A percentile compares a stretch with the other conserved stretches of the same genome.
Evolutionary conservation across 2,797 vertebrate species (phyloP).

Genomic region (Pitangus sulphuratus): DNA sequence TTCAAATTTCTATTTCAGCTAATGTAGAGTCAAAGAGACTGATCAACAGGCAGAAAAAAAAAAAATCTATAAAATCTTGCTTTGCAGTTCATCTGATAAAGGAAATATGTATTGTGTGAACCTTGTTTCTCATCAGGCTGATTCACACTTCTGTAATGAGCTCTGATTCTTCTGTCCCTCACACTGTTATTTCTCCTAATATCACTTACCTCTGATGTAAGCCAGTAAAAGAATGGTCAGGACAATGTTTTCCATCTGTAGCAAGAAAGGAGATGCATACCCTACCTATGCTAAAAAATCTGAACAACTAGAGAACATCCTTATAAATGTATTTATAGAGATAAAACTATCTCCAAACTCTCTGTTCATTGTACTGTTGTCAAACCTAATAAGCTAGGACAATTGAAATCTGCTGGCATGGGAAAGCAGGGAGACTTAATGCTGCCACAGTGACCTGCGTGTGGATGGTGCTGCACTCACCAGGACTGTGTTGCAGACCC

Average conservation of each 20-base stretch:
- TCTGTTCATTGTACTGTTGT: constrained; percentile 32
- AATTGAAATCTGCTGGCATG: background rate
- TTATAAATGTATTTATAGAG: constrained; percentile 25
- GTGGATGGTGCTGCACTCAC: background rate
- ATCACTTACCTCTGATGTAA: background rate
- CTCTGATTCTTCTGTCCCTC: background rate
- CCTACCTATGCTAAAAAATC: background rate
- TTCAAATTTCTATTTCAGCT: constrained; percentile 39
- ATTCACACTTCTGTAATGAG: background rate
- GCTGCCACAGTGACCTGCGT: background rate
- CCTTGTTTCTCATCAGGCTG: background rate
- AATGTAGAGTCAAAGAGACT: background rate
- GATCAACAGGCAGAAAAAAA: constrained; percentile 6
- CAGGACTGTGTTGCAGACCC: background rate
- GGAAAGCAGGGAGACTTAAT: background rate
- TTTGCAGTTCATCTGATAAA: constrained; percentile 17
- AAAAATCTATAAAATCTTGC: constrained; percentile 4
- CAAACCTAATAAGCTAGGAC: constrained; percentile 43
- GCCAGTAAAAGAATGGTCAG: background rate
- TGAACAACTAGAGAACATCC: background rate
- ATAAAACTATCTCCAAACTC: background rate
- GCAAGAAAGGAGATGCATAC: background rate
- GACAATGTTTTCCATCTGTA: background rate
- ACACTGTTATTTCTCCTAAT: background rate
- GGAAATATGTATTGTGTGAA: constrained; percentile 6